Evolutionary conservation across 2,113 vertebrate genomes (phyloP), one percentile per base, ranked within the genome.

Genomic region (cat (Felis catus)): DNA sequence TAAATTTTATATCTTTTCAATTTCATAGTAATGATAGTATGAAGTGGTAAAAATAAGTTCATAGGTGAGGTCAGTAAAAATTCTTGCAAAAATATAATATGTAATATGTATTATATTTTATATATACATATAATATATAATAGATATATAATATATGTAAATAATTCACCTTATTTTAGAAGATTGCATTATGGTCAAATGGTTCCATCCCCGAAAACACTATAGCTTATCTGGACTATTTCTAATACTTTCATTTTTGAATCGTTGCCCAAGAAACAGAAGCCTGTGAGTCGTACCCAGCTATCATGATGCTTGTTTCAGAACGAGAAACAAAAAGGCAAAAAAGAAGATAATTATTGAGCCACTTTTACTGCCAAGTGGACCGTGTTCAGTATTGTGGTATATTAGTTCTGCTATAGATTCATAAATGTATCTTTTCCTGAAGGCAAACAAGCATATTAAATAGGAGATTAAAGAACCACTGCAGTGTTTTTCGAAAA

Each of bases 381-480:
- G 7, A 95, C 4, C 31, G 21, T 86, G 39, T 95, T 94, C 63
- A 63, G 9, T 48, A 92, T 9, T 79, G 4, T 45, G 41, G 29
- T 63, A 39, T 92, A 48, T 89, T 45, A 95, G 19, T 92, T 87
- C 89, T 89, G 55, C 55, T 70, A 55, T 36, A 18, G 29, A 79
- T 89, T 90, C 65, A 78, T 71, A 61, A 91, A 68, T 94, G 11
- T 45, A 78, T 89, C n/a, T 90, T 66, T 91, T 81, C 55, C 81
- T 41, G 79, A 83, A 95, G 58, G 27, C 11, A 80, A 95, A 78
- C 7, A 79, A 90, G 61, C 7, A 1, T 45, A n/a, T 83, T 91
- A 33, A 25, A 68, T 7, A 4, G 3, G 39, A 87, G 21, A 78
- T 63, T 85, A 79, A 76, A 96, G 19, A 94, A 96, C 95, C 82